These are phyloP conservation scores for Pristionchus japonicus DNA, from an alignment of 2,888 invertebrate genomes.

Conservation along the genomic window DNA sequence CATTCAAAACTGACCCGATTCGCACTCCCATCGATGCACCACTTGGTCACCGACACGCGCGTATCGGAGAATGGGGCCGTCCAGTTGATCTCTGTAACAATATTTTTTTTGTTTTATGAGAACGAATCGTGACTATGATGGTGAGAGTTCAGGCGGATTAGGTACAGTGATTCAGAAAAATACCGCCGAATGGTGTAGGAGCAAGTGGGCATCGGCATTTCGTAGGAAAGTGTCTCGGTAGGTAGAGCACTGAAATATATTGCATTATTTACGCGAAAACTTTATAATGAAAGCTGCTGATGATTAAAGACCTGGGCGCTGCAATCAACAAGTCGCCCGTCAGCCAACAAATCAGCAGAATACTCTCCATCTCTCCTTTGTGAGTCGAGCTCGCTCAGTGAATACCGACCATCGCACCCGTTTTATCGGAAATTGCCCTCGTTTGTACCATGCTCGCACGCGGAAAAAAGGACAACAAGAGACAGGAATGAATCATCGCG, in stretches of 20 bases:
- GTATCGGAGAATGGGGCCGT: constrained; percentile 72
- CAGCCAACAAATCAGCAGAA: neutral
- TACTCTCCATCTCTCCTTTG: neutral
- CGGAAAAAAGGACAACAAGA: neutral
- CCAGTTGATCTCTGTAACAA: constrained; percentile 68
- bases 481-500: neutral
- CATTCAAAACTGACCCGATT: constrained; percentile 59
- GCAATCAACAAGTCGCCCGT: neutral
- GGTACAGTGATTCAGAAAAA: neutral
- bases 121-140: too few species aligned
- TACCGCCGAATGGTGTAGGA: constrained; percentile 68
- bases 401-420: neutral
- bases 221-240: constrained; percentile 66
- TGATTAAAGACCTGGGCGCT: neutral
- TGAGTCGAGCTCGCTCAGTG: neutral
- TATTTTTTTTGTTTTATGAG: too few species aligned
- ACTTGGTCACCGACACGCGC: constrained; percentile 75
- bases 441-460: neutral
- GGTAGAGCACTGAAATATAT: constrained; percentile 68
- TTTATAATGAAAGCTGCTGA: neutral
- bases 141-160: too few species aligned
- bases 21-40: constrained; percentile 75
- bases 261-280: neutral
- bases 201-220: constrained; percentile 73
- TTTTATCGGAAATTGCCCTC: neutral